Base-by-base conservation (phyloP, 2,888 invertebrate genomes). In the Carabus problematicus region DNA sequence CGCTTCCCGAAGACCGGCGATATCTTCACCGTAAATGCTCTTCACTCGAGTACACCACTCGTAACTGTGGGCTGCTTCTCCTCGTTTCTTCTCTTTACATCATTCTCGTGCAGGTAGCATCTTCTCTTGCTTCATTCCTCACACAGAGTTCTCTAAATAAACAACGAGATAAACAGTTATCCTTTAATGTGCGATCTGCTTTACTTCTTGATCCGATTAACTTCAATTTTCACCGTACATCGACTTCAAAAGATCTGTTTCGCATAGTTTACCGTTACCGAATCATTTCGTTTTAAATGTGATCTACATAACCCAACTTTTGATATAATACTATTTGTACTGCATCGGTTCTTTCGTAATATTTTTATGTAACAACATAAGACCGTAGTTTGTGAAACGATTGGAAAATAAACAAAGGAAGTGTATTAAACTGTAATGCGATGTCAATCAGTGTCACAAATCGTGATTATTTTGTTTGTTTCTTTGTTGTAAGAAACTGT, bases 1-100 rank as follows among this genome's bases (percentile, higher is more conserved):
- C 29, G 29, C 29, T 29, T 29, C 6, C 29, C 52, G 18, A 18
- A 52, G 52, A 52, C 4, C 16, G 49, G 59, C 52, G 68, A 61
- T 56, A 59, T 69, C 69, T 69, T 62, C 45, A 68, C 60, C 2
- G 68, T 68, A 68, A 68, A 68, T 62, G 68, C 68, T 62, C 68
- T 69, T 58, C 29, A 54, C 47, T 69, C 54, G 55, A 62, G 69
- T 55, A 54, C 18, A 14, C 45, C 55, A 56, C 62, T 69, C 69
- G 56, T 43, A 47, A 9, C 54, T 54, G 16, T 54, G 9, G 42
- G 54, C 14, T 41, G 55, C 18, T 43, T 29, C 12, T 18, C n/a
- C 62, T 66, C 59, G 12, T 12, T 45, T 40, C 11, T 40, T 9
- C 59, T 39, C 54, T 14, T 14, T n/a, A 1, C 56, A 54, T 55